These are phyloP conservation scores for Oncopodura yosiiana DNA, from an alignment of 1,140 invertebrate species.

Conservation along the genomic window DNA sequence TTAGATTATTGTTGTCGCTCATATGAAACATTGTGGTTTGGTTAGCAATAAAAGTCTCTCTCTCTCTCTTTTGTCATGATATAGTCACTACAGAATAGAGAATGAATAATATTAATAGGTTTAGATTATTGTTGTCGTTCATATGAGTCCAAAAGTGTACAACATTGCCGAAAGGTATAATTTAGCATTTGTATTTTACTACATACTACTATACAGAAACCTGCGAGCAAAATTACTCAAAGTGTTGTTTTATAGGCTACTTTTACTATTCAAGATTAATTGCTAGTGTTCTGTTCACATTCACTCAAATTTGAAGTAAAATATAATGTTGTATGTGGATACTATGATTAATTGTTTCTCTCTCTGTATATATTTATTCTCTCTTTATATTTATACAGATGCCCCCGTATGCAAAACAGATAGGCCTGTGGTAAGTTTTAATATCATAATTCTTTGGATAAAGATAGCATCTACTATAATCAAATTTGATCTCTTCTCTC, in stretches of 20 bases:
- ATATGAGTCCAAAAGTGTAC: too few relatives aligned
- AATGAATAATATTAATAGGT: too few relatives aligned
- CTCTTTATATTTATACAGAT: constrained; percentile 50
- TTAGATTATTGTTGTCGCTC: too few relatives aligned
- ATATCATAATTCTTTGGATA: constrained; percentile 1
- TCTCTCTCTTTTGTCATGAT: too few relatives aligned
- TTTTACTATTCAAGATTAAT: background rate
- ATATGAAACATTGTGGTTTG: too few relatives aligned
- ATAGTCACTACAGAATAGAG: too few relatives aligned
- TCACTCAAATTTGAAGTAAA: background rate
- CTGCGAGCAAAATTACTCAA: background rate
- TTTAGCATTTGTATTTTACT: too few relatives aligned
- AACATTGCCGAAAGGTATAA: too few relatives aligned
- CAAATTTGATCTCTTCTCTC: constrained; percentile 43
- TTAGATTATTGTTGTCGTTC: too few relatives aligned
- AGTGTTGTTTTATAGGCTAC: background rate
- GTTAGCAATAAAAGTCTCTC: too few relatives aligned
- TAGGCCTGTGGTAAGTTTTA: constrained; percentile 45
- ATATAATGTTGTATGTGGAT: background rate
- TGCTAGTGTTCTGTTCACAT: background rate
- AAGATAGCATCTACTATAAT: background rate
- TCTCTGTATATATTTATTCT: constrained; percentile 17
- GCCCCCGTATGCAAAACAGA: constrained; percentile 67
- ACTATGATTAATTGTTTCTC: background rate
- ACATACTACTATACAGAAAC: too few relatives aligned